These are phyloP conservation scores for Turdus rufiventris DNA, from an alignment of 2,113 vertebrate genomes.

Conservation along the genomic window DNA sequence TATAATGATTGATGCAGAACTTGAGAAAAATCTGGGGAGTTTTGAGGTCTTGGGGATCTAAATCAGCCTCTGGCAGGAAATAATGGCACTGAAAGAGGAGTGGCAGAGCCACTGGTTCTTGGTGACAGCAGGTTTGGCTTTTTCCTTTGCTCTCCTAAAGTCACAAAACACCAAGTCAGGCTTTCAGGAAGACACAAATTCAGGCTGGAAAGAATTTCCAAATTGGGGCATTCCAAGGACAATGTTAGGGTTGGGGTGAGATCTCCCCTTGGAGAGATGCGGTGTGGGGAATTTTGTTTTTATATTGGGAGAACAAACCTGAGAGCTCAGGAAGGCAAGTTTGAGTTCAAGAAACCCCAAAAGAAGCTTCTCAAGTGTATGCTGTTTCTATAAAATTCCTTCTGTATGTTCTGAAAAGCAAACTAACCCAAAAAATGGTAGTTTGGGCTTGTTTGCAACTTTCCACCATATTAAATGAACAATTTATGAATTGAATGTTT, in stretches of 20 bases:
- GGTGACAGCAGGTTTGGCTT: neutral
- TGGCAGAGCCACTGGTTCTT: fast-evolving
- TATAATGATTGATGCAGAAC: neutral
- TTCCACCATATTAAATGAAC: neutral
- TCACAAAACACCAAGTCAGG: neutral
- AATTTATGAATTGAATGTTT: neutral
- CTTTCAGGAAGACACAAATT: neutral
- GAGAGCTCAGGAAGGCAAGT: neutral
- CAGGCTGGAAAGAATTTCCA: neutral
- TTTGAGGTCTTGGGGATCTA: neutral
- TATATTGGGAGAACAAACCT: neutral
- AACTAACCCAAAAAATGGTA: neutral
- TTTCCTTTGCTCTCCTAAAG: neutral
- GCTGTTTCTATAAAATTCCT: neutral
- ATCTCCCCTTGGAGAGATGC: neutral
- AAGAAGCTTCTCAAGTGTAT: neutral
- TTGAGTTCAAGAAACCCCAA: neutral
- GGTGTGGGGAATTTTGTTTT: neutral
- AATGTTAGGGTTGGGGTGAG: fast-evolving
- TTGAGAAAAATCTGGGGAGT: neutral
- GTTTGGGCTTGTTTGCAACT: neutral
- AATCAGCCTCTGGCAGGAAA: neutral
- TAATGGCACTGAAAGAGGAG: neutral
- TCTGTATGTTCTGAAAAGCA: neutral
- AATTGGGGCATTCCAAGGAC: fast-evolving